These are phyloP conservation scores for Fragum fragum DNA, from an alignment of 2,888 invertebrate species.

Conservation along the genomic window DNA sequence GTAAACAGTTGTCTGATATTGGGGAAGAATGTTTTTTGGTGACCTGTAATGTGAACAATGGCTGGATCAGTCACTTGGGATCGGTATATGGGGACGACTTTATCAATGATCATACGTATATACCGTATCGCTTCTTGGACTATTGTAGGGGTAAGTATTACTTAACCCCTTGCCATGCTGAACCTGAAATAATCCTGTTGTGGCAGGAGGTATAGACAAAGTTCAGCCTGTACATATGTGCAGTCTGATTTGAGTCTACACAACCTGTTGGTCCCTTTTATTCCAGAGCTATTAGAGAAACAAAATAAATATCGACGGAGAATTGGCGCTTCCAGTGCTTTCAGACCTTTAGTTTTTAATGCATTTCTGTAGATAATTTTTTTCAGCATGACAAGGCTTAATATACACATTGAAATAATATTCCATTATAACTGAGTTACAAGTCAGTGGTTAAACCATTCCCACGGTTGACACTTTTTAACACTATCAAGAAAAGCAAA, in stretches of 20 bases:
- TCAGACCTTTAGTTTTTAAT: background rate
- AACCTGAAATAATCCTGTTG: no score
- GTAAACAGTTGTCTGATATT: conserved; percentile 53
- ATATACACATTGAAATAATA: no score
- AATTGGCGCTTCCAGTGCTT: background rate
- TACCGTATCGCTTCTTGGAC: conserved; percentile 55
- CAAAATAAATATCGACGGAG: background rate
- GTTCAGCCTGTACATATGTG: no score
- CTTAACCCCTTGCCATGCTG: no score
- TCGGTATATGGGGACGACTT: conserved; percentile 56
- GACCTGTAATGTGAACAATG: conserved; percentile 56
- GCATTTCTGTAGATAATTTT: background rate
- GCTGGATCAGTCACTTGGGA: conserved; percentile 63
- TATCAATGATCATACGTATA: conserved; percentile 49
- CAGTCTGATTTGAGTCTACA: no score
- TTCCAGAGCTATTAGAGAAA: no score
- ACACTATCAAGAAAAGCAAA: no score
- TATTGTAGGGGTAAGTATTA: conserved; percentile 62
- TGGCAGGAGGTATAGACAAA: no score
- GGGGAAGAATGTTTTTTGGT: conserved; percentile 68
- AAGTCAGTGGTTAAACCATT: no score
- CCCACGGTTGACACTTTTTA: no score
- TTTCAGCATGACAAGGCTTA: background rate
- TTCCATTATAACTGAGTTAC: no score
- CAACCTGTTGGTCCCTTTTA: no score